Evolutionary conservation across 2,888 invertebrate species (phyloP), one percentile per base, ranked within the genome.

Genomic region (Elegia similella): DNA sequence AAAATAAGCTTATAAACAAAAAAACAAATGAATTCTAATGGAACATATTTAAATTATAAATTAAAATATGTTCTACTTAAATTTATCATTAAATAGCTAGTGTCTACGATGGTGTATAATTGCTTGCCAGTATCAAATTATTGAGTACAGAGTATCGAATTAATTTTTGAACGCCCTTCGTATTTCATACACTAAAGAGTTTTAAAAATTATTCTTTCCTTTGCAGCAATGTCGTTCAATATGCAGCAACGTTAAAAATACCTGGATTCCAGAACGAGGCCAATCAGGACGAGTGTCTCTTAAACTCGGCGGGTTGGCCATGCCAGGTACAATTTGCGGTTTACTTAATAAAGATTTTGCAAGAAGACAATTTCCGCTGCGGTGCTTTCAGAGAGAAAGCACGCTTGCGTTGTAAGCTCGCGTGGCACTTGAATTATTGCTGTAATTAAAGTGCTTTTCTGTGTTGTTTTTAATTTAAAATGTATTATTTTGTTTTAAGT

Each of bases 341-440:
- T 48, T 48, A 32, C 32, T 30, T 48, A 32, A 32, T 48, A 48
- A 48, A 32, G 32, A 15, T 48, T 48, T 48, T 15, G 48, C 15
- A 30, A 48, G 32, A 32, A 48, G 30, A 48, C 15, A 32, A 8
- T 15, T 48, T 48, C 48, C 15, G 32, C 32, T 30, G 32, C 47
- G 47, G 47, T 30, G 29, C 17, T 48, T 48, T 48, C 47, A 48
- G 8, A 48, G 47, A 29, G 47, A n/a, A 46, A 46, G 46, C 13
- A 13, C 47, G 47, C 30, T 48, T 12, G 13, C n/a, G 15, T 34
- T 47, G 8, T 34, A 34, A 50, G 48, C 15, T 50, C 48, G 48
- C 48, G 48, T 50, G 48, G 13, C 15, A 34, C 34, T 50, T 50
- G 48, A 50, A 50, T 50, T 50, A 50, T 50, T 8, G 16, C 32